Evolutionary conservation across 2,797 vertebrate species (phyloP), one percentile per base, ranked within the genome.

Genomic region (Pantherophis alleghaniensis): DNA sequence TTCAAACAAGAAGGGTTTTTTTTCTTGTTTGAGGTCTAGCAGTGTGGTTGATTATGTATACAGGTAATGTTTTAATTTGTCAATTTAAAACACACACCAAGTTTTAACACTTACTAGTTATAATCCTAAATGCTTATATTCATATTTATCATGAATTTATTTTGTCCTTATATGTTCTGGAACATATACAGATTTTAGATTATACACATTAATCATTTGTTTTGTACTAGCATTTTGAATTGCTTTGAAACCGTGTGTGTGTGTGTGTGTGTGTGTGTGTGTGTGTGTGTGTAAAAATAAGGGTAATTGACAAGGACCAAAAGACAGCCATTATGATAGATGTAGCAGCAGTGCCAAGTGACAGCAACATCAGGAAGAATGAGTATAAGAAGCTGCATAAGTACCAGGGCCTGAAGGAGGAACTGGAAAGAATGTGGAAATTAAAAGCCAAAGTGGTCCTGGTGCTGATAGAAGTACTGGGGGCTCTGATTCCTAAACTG

Each of bases 51-150:
- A 60, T 83, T 66, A 92, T 74, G 18, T 69, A 94, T 93, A 53
- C 87, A 93, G 11, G 32, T 16, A 89, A 92, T 94, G 86, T 86
- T 2, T 20, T 74, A 90, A 53, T 91, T 26, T 92, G 90, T 93
- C 91, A 69, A 11, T 63, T 56, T 91, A 83, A 32, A 87, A 94
- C 94, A 89, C 5, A 88, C 42, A n/a, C 12, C 14, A 93, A 42
- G 32, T 22, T 42, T 10, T 86, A 56, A 61, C 53, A 89, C 83
- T 89, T 63, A 24, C 9, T 91, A 16, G 24, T 63, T 60, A 6
- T 13, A 53, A 24, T 61, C 28, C 42, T 61, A 83, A 91, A 83
- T 88, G 83, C 51, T 88, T 56, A 16, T 56, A 59, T 22, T 91
- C 79, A 42, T 60, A 37, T 24, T 22, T 2, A 26, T 7, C 51